Evolutionary conservation across 92 coral and sea anemone species (phyloP), one percentile per base, ranked within the genome.

Genomic region (Zoanthus sociatus): DNA sequence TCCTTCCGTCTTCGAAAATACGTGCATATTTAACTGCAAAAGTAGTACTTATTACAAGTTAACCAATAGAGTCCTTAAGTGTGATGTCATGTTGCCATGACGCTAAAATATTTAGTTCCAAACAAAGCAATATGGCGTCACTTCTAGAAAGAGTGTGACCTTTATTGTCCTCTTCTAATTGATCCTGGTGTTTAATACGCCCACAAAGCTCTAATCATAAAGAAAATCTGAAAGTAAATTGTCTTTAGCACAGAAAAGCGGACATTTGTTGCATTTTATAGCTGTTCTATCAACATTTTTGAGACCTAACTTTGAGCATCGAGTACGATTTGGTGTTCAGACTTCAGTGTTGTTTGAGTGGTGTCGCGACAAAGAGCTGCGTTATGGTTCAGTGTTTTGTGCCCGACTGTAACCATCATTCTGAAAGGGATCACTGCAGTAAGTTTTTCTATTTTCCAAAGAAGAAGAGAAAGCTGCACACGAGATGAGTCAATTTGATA

Each of bases 321-420:
- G 75, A 70, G 50, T 70, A 70, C 47, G 47, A 70, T 70, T 70
- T 70, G 75, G 42, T 70, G 79, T 76, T 42, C 51, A 47, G 51
- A 47, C 51, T 47, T 47, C 51, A 32, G 45, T 46, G 78, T 73
- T n/a, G 54, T 32, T 76, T 9, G 66, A 45, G 53, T 33, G 53
- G 53, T 16, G 53, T 71, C 50, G 21, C 76, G 50, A 71, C 76
- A 16, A 71, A 32, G 46, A 17, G 50, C 76, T 71, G 76, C 79
- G n/a, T 76, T 58, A 76, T 76, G 79, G 79, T 51, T 85, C 71
- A 85, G 58, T 85, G 82, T 68, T 74, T 85, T 42, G 88, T 73
- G 54, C 83, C 88, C 55, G 83, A 85, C 44, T 85, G 88, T 61
- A 73, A 85, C 50, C 88, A 85, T 54, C 71, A 54, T 4, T 85